Conservation (phyloP, 2,888 invertebrate genomes). For the Pseudococcus longispinus region DNA sequence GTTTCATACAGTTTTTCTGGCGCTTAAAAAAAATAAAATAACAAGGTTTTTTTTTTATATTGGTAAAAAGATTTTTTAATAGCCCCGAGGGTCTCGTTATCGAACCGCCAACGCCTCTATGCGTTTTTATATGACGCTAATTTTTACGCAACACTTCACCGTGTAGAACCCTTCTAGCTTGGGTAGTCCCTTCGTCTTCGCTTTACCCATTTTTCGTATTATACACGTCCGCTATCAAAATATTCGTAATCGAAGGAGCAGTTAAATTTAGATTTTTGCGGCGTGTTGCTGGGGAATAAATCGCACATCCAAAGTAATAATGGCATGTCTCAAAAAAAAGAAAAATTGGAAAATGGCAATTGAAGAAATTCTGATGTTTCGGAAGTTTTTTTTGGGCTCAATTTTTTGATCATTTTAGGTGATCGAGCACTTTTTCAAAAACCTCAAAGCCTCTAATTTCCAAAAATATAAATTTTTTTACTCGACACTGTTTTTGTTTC, state of each 20-base stretch:
- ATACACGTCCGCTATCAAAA: not conserved
- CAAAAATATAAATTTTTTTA: too few species aligned
- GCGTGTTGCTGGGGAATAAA: too few species aligned
- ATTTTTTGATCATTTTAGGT: too few species aligned
- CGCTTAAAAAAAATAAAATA: conserved; percentile 36
- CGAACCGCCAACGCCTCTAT: conserved; percentile 51
- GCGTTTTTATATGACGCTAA: conserved; percentile 50
- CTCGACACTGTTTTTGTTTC: too few species aligned
- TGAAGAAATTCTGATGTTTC: too few species aligned
- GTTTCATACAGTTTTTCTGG: not conserved
- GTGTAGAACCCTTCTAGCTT: not conserved
- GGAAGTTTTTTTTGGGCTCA: too few species aligned
- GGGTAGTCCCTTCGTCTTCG: not conserved
- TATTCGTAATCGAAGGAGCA: not conserved
- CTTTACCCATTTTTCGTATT: not conserved
- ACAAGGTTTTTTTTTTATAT: conserved; percentile 28
- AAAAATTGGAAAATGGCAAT: too few species aligned
- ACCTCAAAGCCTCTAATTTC: too few species aligned
- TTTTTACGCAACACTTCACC: conserved; percentile 38
- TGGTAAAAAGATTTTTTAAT: conserved; percentile 51
- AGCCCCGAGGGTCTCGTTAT: conserved; percentile 55
- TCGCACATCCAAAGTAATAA: too few species aligned
- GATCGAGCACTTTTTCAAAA: too few species aligned
- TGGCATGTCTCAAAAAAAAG: too few species aligned
- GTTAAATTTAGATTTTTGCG: not conserved